Base-by-base conservation (phyloP, 2,113 vertebrate genomes). In the Henicopernis longicauda region DNA sequence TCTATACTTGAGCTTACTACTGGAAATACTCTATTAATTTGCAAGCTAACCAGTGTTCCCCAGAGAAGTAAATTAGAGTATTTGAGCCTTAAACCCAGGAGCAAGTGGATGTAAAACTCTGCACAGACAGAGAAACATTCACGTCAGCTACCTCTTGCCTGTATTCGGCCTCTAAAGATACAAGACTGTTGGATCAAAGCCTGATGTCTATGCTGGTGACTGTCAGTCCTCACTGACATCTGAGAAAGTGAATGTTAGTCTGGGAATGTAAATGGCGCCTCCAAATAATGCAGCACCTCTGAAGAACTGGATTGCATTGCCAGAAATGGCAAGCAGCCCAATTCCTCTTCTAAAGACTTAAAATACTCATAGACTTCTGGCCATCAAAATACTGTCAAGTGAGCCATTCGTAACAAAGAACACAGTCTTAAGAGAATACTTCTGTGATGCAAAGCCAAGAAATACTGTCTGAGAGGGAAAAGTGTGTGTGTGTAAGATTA, bases 241-340 rank as follows among this genome's bases (percentile, higher is more conserved):
- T 47, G 96, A 97, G 95, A 91, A 88, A 82, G 65, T 58, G 77
- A 91, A 66, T 42, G 58, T 77, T 86, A 93, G 93, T 86, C 84
- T 95, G 78, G 80, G 86, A 95, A 97, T 62, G 91, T 31, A 29
- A 94, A 78, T 9, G 57, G 84, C 32, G 22, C 92, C 94, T 95
- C 81, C 94, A 91, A 88, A 63, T 20, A 90, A 91, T 29, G 74
- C 89, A 93, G 92, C 87, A 94, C 93, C 93, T 96, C 93, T 29
- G 84, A 90, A 84, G 86, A 96, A 66, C 67, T n/a, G 82, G 40
- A 47, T 0, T 69, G 71, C 73, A 21, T 3, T 93, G 76, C 91
- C 95, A 93, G 82, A 54, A 81, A 38, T 69, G 91, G 84, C 86
- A 69, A 47, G 12, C 17, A 84, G 95, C 89, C 91, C 79, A 76